These are phyloP conservation scores for Vimba vimba DNA, from an alignment of 2,113 vertebrate species.

Conservation along the genomic window DNA sequence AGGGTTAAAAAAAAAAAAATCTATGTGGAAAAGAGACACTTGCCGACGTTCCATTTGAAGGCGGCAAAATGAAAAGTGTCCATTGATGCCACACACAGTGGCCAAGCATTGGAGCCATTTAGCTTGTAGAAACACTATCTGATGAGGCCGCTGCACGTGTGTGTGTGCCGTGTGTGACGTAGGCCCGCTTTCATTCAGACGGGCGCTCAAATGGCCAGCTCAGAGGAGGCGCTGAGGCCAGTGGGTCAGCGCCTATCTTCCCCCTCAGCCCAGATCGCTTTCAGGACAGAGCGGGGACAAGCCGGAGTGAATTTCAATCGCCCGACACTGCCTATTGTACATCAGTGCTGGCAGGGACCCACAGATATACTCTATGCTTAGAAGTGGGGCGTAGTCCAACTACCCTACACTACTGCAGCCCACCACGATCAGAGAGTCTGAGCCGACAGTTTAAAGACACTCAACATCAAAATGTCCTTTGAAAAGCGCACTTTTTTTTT, in stretches of 20 bases:
- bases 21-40: conserved; percentile 37
- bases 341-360: conserved; percentile 47
- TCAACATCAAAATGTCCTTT: conserved; percentile 49
- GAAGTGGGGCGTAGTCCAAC: conserved; percentile 36
- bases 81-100: conserved; percentile 64
- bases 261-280: conserved; percentile 75
- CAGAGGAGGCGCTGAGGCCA: conserved; percentile 71
- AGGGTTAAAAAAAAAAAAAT: neutral
- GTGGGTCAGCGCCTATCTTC: conserved; percentile 76
- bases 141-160: conserved; percentile 54
- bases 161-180: conserved; percentile 52
- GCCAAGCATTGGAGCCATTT: conserved; percentile 49
- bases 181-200: conserved; percentile 66
- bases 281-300: conserved; percentile 72
- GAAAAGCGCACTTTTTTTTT: conserved; percentile 35
- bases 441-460: conserved; percentile 52
- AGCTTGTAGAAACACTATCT: conserved; percentile 59
- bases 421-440: conserved; percentile 52
- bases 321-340: conserved; percentile 68
- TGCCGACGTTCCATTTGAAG: conserved; percentile 54
- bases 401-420: conserved; percentile 32
- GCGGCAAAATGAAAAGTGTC: conserved; percentile 55
- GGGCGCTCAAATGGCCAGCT: conserved; percentile 67
- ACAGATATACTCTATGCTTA: conserved; percentile 51
- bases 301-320: conserved; percentile 74